Conservation (phyloP, 1,140 invertebrate genomes). For the Drosophila varians region DNA sequence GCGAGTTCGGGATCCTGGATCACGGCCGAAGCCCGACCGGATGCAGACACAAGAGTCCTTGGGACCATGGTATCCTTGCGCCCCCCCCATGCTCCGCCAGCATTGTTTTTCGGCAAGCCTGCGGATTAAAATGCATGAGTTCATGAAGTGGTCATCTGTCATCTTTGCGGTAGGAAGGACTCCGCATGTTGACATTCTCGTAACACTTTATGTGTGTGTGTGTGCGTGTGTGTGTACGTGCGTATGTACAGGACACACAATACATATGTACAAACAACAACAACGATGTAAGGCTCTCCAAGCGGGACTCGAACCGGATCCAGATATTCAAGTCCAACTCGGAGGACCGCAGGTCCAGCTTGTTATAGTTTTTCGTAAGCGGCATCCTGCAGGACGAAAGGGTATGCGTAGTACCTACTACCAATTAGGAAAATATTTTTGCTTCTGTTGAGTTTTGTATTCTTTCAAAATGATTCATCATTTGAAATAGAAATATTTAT, state of each 20-base stretch:
- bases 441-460: too few relatives aligned
- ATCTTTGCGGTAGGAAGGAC: constrained; percentile 80
- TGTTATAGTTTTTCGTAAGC: constrained; percentile 15
- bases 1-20: constrained; percentile 12
- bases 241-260: constrained; percentile 1
- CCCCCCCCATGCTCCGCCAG: constrained; percentile 31
- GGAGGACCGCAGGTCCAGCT: background rate
- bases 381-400: background rate
- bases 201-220: constrained; percentile 67
- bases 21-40: constrained; percentile 39
- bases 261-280: background rate
- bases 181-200: constrained; percentile 81
- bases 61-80: background rate
- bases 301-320: constrained; percentile 3
- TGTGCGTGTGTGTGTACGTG: background rate
- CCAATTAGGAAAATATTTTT: too few relatives aligned
- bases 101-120: constrained; percentile 65
- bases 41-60: constrained; percentile 46
- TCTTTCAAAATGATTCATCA: too few relatives aligned
- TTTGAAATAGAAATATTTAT: too few relatives aligned
- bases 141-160: constrained; percentile 82
- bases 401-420: too few relatives aligned
- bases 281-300: background rate
- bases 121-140: constrained; percentile 80
- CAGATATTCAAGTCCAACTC: constrained; percentile 15